Base-by-base conservation (phyloP, 1,140 invertebrate species). In the Hyphantria cunea region DNA sequence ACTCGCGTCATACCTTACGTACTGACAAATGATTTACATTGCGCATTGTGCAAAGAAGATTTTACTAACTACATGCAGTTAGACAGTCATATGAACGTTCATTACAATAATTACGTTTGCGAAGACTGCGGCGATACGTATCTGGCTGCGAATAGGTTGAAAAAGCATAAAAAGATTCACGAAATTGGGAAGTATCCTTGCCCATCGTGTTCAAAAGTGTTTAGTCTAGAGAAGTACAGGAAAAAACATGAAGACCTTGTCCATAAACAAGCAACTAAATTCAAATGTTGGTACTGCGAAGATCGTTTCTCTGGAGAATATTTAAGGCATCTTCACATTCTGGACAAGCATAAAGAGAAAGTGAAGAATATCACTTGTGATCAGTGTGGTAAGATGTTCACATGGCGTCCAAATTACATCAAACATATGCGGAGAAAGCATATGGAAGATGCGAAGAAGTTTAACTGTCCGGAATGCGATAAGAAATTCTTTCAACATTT, bases 1-100 rank as follows among this genome's bases (percentile, higher is more conserved):
- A 77, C 65, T 0, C 76, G 62, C 34, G 61, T 82, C 0, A 80
- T 89, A 31, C 86, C 86, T 0, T 89, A 77, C 33, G 69, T 68
- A 0, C 33, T 89, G 6, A 62, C 32, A 0, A 12, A 50, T 0
- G 66, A 82, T 0, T 14, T 80, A 0, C 56, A 62, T 44, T 89
- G 86, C 55, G 74, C 72, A 0, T 48, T 89, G 1, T 89, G 86
- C 17, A 55, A 66, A 3, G 61, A 77, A 11, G 32, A 10, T 0
- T 86, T 81, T 33, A 32, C 67, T 3, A 80, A 80, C 11, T 86
- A 77, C 34, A 71, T 77, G 0, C 67, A 71, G 13, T 34, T 89
- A 0, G 86, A 89, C 33, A 49, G 64, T 0, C 86, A 89, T 59
- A 89, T 89, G 86, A 89, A 89, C 11, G 56, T 70, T 0, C 86